Evolutionary conservation across 2,888 invertebrate species (phyloP), one percentile per base, ranked within the genome.

Genomic region (Ectemnius cavifrons): DNA sequence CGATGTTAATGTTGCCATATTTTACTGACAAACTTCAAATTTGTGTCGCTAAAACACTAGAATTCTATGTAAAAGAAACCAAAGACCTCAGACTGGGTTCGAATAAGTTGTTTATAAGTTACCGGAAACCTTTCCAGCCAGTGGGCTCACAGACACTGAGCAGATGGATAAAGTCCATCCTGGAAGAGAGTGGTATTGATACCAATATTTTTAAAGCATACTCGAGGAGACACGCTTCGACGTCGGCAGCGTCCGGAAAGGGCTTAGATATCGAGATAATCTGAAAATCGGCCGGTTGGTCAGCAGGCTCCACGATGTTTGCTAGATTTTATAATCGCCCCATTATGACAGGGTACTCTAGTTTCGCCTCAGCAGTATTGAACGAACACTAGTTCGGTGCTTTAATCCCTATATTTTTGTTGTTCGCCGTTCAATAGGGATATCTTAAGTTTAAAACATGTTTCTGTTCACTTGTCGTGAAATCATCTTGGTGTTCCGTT

Each of bases 151-250:
- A 81, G 67, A 81, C 81, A 8, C 70, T 80, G 2, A 69, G 77
- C 6, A 78, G 79, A 16, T 83, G 82, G 82, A 72, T 84, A n/a
- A 81, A 84, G 64, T 47, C 73, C 1, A 16, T 76, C 2, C 56
- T 79, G 13, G 6, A 13, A 20, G 67, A 77, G 61, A 75, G 72
- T 6, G 80, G 77, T 16, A 58, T 82, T 11, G 73, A 84, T 68
- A 72, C 69, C 4, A 28, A 66, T 3, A 46, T 66, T 49, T 83
- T 82, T 47, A 67, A 73, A n/a, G 76, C 80, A 0, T 78, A 79
- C 28, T 78, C 73, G 28, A 78, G 78, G 11, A 56, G 75, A 58
- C 79, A 83, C 46, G 80, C 82, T 0, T 14, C 52, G 2, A 16
- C 16, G 3, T 52, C 52, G 0, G 16, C n/a, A 14, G 52, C 52